Conservation (phyloP, 2,797 vertebrate genomes). For the Aulostomus chinensis region DNA sequence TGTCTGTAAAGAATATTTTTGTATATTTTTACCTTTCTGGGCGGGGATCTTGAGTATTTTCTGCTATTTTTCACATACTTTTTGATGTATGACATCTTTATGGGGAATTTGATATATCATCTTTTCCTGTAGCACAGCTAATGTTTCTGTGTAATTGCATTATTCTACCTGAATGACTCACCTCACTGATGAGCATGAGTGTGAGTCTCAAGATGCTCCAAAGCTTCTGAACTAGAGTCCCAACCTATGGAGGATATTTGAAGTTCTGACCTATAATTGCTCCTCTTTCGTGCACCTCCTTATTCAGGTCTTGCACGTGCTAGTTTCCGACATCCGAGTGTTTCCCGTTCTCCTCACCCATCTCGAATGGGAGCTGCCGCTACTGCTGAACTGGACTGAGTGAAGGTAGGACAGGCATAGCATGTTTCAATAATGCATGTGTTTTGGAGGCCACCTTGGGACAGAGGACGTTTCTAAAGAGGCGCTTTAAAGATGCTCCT, state of each 20-base stretch:
- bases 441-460: constrained; percentile 59
- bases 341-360: constrained; percentile 12
- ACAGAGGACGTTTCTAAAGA: constrained; percentile 67
- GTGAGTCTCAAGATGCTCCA: too few species aligned
- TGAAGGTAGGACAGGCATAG: constrained; percentile 30
- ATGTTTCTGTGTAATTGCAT: background rate
- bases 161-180: background rate
- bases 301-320: too few species aligned
- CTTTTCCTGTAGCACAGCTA: background rate
- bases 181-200: background rate
- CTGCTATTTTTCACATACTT: too few species aligned
- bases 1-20: too few species aligned
- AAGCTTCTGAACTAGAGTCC: constrained; percentile 6
- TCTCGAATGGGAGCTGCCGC: constrained; percentile 45
- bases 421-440: constrained; percentile 69
- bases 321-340: too few species aligned
- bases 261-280: constrained; percentile 18
- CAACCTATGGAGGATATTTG: constrained; percentile 5
- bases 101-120: background rate
- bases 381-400: constrained; percentile 44
- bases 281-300: constrained; percentile 16
- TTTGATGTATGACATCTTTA: background rate
- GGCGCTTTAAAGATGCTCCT: constrained; percentile 59
- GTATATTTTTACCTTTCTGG: too few species aligned
- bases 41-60: too few species aligned